Conservation (phyloP, 2,113 vertebrate species). For the Circaetus gallicus region DNA sequence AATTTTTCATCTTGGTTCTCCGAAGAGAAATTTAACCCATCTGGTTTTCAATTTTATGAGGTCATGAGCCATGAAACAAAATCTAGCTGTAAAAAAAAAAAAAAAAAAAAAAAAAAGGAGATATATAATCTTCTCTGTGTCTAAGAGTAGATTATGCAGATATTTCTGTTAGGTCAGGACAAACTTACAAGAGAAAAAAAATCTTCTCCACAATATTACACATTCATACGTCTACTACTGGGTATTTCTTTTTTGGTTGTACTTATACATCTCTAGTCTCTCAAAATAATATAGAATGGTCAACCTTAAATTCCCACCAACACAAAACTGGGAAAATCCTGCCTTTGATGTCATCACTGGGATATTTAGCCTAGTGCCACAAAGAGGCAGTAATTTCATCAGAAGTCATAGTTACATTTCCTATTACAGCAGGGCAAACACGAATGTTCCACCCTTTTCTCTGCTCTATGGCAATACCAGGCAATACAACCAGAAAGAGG, state of each 20-base stretch:
- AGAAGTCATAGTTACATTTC: not conserved
- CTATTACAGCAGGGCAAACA: not conserved
- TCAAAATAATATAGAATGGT: not conserved
- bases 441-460: fast-evolving
- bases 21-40: constrained; percentile 18
- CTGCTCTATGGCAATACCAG: not conserved
- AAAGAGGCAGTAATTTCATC: not conserved
- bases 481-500: not conserved
- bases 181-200: not conserved
- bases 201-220: not conserved
- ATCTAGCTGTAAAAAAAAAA: not conserved
- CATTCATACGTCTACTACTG: not conserved
- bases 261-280: not conserved
- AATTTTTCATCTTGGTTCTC: constrained; percentile 1
- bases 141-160: not conserved
- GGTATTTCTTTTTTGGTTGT: not conserved
- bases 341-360: not conserved
- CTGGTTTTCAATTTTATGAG: constrained; percentile 30
- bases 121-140: not conserved
- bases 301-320: not conserved
- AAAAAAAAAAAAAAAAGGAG: not conserved
- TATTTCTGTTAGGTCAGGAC: not conserved
- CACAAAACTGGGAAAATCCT: not conserved
- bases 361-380: not conserved
- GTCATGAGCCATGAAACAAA: constrained; percentile 19